Evolutionary conservation across 2,113 vertebrate genomes (phyloP).

Genomic region (Thamnaconus septentrionalis): DNA sequence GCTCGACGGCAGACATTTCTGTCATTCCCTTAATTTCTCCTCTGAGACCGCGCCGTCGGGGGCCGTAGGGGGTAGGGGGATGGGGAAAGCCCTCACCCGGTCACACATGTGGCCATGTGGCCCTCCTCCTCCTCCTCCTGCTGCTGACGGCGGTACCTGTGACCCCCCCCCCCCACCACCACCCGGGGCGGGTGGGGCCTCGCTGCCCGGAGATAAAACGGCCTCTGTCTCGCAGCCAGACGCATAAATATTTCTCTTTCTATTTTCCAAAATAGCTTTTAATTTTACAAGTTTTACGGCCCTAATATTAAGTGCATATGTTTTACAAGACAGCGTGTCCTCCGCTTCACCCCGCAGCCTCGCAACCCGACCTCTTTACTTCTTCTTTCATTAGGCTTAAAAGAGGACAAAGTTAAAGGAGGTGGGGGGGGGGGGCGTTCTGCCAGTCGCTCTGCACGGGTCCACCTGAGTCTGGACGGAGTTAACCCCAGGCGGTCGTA

Average conservation of each 20-base stretch:
- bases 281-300: slow-evolving; percentile 98
- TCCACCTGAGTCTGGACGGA: neutral
- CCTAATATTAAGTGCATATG: slow-evolving; percentile 97
- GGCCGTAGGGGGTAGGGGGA: slow-evolving; percentile 22
- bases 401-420: slow-evolving; percentile 37
- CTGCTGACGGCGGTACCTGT: slow-evolving; percentile 79
- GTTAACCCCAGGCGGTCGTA: too few relatives aligned
- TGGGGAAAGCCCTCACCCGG: slow-evolving; percentile 8
- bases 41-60: slow-evolving; percentile 24
- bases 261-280: slow-evolving; percentile 96
- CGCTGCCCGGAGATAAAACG: slow-evolving; percentile 82
- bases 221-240: slow-evolving; percentile 86
- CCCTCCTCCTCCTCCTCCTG: slow-evolving; percentile 14
- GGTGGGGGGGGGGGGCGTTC: slow-evolving; percentile 29
- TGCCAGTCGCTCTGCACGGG: slow-evolving; percentile 17
- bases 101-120: slow-evolving; percentile 67
- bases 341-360: slow-evolving; percentile 88
- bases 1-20: slow-evolving; percentile 45
- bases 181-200: slow-evolving; percentile 43
- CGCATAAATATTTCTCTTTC: slow-evolving; percentile 91
- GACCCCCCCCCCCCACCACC: slow-evolving; percentile 35
- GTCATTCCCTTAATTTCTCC: neutral
- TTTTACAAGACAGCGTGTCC: slow-evolving; percentile 95
- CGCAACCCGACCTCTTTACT: slow-evolving; percentile 59
- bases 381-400: slow-evolving; percentile 52